Percentiles rank a stretch among this genome's conserved stretches.
Conservation (phyloP, 2,888 invertebrate genomes). For the Tribolium freemani region DNA sequence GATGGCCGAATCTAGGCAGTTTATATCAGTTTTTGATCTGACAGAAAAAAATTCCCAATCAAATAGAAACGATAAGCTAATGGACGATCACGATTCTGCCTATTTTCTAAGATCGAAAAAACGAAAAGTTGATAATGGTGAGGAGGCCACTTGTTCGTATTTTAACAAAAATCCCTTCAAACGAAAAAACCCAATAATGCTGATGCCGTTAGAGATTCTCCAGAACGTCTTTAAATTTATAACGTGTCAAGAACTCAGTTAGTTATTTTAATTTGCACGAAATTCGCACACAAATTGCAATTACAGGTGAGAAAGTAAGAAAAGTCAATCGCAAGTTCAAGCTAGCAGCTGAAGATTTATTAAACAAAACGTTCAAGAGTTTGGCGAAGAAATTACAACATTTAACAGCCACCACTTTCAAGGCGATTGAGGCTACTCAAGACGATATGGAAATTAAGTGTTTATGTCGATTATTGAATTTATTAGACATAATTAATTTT, state of each 20-base stretch:
- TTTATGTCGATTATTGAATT: conserved; percentile 58
- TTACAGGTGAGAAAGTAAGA: conserved; percentile 58
- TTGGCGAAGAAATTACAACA: conserved; percentile 53
- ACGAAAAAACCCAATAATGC: conserved; percentile 59
- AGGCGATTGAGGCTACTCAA: conserved; percentile 55
- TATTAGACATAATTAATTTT: conserved; percentile 58
- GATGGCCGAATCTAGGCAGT: not conserved
- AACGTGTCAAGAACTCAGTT: conserved; percentile 60
- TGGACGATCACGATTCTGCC: conserved; percentile 4
- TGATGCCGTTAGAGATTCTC: conserved; percentile 60
- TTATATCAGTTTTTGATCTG: conserved; percentile 16
- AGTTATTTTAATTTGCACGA: not conserved
- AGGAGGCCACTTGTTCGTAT: conserved; percentile 46
- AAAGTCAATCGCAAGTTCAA: conserved; percentile 60
- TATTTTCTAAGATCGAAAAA: conserved; percentile 55
- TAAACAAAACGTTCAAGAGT: conserved; percentile 56
- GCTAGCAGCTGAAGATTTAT: conserved; percentile 57
- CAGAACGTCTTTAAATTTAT: conserved; percentile 58
- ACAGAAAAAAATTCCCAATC: conserved; percentile 14
- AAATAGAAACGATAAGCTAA: conserved; percentile 14
- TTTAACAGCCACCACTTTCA: conserved; percentile 52
- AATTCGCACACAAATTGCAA: conserved; percentile 2
- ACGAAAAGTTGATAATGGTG: conserved; percentile 51
- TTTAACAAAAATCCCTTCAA: conserved; percentile 28
- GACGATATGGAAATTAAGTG: conserved; percentile 62